A percentile compares a stretch with the other conserved stretches of the same genome.
Evolutionary conservation across 2,888 invertebrate species (phyloP).

Genomic region (Platerodrilus igneus): DNA sequence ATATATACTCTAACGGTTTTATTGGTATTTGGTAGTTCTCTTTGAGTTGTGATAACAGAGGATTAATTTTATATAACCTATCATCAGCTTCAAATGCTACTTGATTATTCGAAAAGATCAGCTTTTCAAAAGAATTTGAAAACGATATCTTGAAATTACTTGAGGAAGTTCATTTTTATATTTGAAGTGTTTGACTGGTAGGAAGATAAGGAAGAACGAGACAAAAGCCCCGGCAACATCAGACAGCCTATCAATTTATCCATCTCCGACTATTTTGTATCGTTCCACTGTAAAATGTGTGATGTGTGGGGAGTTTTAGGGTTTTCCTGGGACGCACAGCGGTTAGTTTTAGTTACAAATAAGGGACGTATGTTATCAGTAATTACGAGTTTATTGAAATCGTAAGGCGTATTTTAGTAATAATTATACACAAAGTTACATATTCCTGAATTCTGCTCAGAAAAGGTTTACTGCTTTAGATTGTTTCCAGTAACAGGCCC

Average conservation of each 20-base stretch:
- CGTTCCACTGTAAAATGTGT: conserved; percentile 13
- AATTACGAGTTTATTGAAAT: conserved; percentile 11
- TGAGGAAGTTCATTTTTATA: conserved; percentile 20
- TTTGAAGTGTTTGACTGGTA: no score
- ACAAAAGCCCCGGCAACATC: conserved; percentile 21
- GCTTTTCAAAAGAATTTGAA: conserved; percentile 14
- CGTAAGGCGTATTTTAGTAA: conserved; percentile 14
- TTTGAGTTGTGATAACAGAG: no score
- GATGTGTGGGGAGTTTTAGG: conserved; percentile 2
- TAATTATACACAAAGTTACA: no score
- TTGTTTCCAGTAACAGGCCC: no score
- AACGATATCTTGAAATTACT: conserved; percentile 17
- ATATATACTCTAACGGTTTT: no score
- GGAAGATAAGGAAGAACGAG: conserved; percentile 13
- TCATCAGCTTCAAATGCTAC: no score
- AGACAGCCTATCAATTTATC: conserved; percentile 16
- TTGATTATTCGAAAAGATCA: no score
- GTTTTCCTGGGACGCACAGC: conserved; percentile 15
- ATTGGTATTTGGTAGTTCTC: no score
- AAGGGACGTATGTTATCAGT: conserved; percentile 7
- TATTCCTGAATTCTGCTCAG: no score
- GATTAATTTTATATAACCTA: no score
- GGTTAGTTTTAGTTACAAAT: conserved; percentile 17
- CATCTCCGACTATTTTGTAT: conserved; percentile 18
- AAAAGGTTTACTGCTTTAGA: no score